Evolutionary conservation across 1,140 invertebrate species (phyloP).

Genomic region (Aphaenogaster floridana): DNA sequence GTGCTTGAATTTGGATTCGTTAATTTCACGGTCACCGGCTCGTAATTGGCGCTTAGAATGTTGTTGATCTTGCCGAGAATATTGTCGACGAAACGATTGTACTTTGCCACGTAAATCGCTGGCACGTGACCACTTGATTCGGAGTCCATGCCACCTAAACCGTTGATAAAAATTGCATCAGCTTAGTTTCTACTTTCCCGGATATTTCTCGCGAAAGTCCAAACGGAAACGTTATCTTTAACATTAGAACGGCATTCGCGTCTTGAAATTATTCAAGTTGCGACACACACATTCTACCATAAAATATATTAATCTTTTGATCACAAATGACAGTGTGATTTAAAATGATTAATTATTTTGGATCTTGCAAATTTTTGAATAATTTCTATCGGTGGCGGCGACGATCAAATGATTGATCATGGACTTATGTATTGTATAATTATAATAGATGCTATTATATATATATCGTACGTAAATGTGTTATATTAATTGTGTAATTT

Average conservation of each 20-base stretch:
- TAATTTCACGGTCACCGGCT: constrained; percentile 93
- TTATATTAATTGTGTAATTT: neutral
- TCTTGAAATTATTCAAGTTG: neutral
- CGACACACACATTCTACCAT: neutral
- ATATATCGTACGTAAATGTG: neutral
- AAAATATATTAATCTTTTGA: neutral
- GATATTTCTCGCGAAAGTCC: constrained; percentile 4
- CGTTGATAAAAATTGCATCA: constrained; percentile 26
- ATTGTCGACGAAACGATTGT: constrained; percentile 94
- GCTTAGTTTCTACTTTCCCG: neutral
- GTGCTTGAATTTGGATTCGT: constrained; percentile 87
- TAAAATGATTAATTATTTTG: constrained; percentile 20
- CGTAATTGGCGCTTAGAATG: constrained; percentile 92
- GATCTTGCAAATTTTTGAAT: neutral
- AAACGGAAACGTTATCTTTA: neutral
- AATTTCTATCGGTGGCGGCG: neutral
- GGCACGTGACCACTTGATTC: constrained; percentile 87
- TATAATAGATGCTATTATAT: neutral
- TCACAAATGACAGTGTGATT: neutral
- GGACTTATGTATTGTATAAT: neutral
- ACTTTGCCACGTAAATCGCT: constrained; percentile 91
- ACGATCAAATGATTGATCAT: neutral
- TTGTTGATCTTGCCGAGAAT: constrained; percentile 93
- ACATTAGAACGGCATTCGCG: neutral
- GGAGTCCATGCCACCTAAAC: constrained; percentile 82